Evolutionary conservation across 2,113 vertebrate species (phyloP).

Genomic region (Pagrus major): DNA sequence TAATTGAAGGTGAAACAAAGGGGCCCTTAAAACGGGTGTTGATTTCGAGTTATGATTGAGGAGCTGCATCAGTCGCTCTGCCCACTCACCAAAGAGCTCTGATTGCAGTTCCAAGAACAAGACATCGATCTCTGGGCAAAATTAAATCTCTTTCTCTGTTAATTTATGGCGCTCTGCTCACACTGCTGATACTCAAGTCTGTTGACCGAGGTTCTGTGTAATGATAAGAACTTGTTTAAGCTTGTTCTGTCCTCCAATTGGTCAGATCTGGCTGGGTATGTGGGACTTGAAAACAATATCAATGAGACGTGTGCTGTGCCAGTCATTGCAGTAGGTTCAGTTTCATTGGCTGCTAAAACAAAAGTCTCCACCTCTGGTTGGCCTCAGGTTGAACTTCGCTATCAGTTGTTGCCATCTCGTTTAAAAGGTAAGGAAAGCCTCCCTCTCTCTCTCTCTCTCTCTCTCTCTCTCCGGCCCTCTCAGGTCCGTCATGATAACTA

Average conservation of each 20-base stretch:
- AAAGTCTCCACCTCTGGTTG: constrained; percentile 67
- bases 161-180: constrained; percentile 86
- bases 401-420: constrained; percentile 19
- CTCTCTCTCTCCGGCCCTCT: background rate
- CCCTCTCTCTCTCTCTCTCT: background rate
- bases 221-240: constrained; percentile 81
- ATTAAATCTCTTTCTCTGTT: constrained; percentile 88
- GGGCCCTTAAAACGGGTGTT: constrained; percentile 86
- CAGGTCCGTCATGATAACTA: no score
- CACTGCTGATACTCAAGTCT: constrained; percentile 84
- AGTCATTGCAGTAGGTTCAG: constrained; percentile 66
- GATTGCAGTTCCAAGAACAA: constrained; percentile 87
- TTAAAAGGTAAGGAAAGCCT: constrained; percentile 28
- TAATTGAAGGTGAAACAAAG: constrained; percentile 89
- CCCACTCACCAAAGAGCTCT: constrained; percentile 87
- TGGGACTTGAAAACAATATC: constrained; percentile 75
- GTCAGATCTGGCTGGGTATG: constrained; percentile 71
- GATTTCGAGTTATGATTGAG: constrained; percentile 90
- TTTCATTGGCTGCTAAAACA: constrained; percentile 82
- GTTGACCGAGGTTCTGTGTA: constrained; percentile 84
- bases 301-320: constrained; percentile 66
- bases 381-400: constrained; percentile 50
- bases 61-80: constrained; percentile 67
- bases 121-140: constrained; percentile 89
- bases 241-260: constrained; percentile 60